Evolutionary conservation across 2,888 invertebrate species (phyloP).

Genomic region (Polydrusus cervinus): DNA sequence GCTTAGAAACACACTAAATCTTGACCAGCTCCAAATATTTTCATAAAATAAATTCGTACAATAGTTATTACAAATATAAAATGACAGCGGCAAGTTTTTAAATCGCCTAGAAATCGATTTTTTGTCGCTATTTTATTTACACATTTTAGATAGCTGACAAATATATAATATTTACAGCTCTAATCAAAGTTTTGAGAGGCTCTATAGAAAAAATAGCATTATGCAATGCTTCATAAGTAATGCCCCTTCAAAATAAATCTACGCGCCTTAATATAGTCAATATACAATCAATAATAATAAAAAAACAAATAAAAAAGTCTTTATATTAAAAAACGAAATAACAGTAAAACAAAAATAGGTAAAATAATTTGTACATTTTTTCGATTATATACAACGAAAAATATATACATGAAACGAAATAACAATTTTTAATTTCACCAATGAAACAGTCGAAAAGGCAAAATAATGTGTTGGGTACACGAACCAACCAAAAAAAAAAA

Average conservation of each 20-base stretch:
- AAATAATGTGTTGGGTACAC: background rate
- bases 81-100: slow-evolving; percentile 22
- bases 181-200: slow-evolving; percentile 20
- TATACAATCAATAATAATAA: slow-evolving; percentile 24
- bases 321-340: slow-evolving; percentile 28
- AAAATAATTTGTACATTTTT: slow-evolving; percentile 43
- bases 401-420: slow-evolving; percentile 32
- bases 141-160: slow-evolving; percentile 63
- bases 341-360: slow-evolving; percentile 32
- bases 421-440: slow-evolving; percentile 20
- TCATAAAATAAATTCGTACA: slow-evolving; percentile 27
- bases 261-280: slow-evolving; percentile 16
- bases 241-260: slow-evolving; percentile 14
- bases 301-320: slow-evolving; percentile 29
- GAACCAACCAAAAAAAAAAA: background rate
- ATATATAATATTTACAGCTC: slow-evolving; percentile 70
- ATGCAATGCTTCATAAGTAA: slow-evolving; percentile 10
- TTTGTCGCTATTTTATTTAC: slow-evolving; percentile 25
- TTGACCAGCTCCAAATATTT: slow-evolving; percentile 52
- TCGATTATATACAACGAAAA: slow-evolving; percentile 39
- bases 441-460: slow-evolving; percentile 1
- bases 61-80: slow-evolving; percentile 35
- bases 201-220: slow-evolving; percentile 2
- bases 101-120: slow-evolving; percentile 26
- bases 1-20: slow-evolving; percentile 58